These are phyloP conservation scores for Kryptolebias marmoratus DNA, from an alignment of 2,113 vertebrate genomes.

Conservation along the genomic window DNA sequence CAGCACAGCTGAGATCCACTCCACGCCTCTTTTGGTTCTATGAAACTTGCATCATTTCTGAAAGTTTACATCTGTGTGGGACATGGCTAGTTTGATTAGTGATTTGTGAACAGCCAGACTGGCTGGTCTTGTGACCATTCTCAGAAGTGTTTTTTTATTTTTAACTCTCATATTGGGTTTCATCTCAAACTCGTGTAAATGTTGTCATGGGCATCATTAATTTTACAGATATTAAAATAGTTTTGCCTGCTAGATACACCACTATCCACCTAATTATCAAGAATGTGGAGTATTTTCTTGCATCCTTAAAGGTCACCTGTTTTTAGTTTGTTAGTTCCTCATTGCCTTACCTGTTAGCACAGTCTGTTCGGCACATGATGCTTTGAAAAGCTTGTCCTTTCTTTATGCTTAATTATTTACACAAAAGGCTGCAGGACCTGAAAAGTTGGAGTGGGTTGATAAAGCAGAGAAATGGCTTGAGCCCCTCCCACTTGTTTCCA, in stretches of 20 bases:
- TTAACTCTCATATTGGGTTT: too few species aligned
- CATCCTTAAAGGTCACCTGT: constrained; percentile 7
- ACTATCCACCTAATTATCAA: background rate
- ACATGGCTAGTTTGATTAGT: too few species aligned
- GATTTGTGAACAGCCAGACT: too few species aligned
- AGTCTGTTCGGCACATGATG: constrained; percentile 9
- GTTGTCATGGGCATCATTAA: too few species aligned
- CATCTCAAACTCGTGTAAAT: too few species aligned
- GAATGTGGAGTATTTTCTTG: background rate
- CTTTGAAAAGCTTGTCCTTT: constrained; percentile 57
- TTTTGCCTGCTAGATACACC: accelerated
- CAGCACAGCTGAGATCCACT: too few species aligned
- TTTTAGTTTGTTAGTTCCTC: constrained; percentile 3
- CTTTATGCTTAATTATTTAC: constrained; percentile 71
- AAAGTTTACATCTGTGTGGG: too few species aligned
- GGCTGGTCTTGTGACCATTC: too few species aligned
- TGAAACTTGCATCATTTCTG: too few species aligned
- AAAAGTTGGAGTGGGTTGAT: background rate
- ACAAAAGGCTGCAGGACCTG: constrained; percentile 40
- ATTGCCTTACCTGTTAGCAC: constrained; percentile 19
- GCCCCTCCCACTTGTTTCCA: constrained; percentile 22
- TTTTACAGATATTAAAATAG: too few species aligned
- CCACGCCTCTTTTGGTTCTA: too few species aligned
- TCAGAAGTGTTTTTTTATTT: too few species aligned
- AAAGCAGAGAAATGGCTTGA: constrained; percentile 19